Percentiles rank a stretch among this genome's conserved stretches.
Conservation (phyloP, 1,140 invertebrate genomes). For the Neuroterus valhalla region DNA sequence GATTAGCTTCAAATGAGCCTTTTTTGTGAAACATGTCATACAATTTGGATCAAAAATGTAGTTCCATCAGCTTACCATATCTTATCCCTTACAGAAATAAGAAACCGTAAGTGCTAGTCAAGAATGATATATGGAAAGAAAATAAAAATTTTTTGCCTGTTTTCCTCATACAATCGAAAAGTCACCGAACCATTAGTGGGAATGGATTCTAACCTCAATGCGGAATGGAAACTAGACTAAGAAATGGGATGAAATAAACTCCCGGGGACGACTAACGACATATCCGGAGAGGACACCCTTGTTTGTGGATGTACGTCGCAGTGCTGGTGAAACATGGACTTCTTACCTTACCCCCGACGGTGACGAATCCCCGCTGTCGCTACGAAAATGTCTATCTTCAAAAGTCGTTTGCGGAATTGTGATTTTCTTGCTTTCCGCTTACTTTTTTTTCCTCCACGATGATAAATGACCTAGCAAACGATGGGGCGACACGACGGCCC, state of each 20-base stretch:
- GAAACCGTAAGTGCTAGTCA: no score
- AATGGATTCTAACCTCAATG: background rate
- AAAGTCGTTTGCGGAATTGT: conserved; percentile 30
- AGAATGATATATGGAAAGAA: no score
- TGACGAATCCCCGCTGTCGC: background rate
- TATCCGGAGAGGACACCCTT: conserved; percentile 5
- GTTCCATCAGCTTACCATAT: no score
- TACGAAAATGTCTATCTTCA: conserved; percentile 24
- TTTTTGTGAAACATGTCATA: no score
- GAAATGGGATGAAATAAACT: conserved; percentile 11
- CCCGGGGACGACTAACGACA: background rate
- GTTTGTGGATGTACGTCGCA: conserved; percentile 3
- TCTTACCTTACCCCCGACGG: conserved; percentile 20
- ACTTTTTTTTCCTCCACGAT: conserved; percentile 23
- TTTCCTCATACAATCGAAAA: no score
- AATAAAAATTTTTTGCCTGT: no score
- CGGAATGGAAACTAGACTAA: background rate
- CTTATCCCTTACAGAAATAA: no score
- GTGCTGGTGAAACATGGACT: background rate
- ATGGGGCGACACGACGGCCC: conserved; percentile 11
- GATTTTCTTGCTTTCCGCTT: conserved; percentile 26
- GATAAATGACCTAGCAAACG: conserved; percentile 26
- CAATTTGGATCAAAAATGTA: no score
- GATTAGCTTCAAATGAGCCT: no score
- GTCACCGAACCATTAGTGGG: background rate